phyloP scores from a whole-genome alignment of 2,888 invertebrate species.

The Xylocampa areola region DNA sequence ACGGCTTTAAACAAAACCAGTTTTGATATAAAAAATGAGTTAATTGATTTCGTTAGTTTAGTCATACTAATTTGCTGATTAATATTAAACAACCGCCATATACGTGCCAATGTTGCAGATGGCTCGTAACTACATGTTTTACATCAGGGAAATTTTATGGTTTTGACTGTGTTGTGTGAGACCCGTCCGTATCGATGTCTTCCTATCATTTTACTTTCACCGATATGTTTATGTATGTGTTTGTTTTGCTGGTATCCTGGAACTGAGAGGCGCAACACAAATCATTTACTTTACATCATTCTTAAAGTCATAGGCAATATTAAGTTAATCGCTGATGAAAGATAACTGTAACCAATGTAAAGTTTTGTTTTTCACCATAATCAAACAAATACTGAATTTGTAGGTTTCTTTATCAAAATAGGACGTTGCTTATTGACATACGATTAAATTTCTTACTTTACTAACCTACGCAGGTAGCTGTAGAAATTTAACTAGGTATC shows the following conservation, averaged over 20 bases:
- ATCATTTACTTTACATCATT: too few relatives aligned
- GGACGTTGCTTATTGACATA: too few relatives aligned
- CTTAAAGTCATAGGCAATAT: too few relatives aligned
- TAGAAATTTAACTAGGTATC: too few relatives aligned
- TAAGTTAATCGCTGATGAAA: too few relatives aligned
- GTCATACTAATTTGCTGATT: slow-evolving; percentile 85
- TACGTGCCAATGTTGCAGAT: slow-evolving; percentile 79
- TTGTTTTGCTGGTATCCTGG: slow-evolving; percentile 23
- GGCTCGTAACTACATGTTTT: slow-evolving; percentile 72
- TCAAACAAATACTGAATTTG: too few relatives aligned
- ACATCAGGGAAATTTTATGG: slow-evolving; percentile 75
- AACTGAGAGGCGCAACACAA: slow-evolving; percentile 19
- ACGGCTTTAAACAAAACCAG: slow-evolving; percentile 71
- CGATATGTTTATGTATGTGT: slow-evolving; percentile 20
- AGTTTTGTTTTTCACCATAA: too few relatives aligned
- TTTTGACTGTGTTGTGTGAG: slow-evolving; percentile 60
- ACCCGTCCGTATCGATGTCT: slow-evolving; percentile 24
- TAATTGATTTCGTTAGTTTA: slow-evolving; percentile 87
- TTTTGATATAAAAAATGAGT: slow-evolving; percentile 73
- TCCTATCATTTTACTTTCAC: slow-evolving; percentile 33
- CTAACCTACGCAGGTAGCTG: too few relatives aligned
- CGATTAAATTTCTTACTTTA: too few relatives aligned
- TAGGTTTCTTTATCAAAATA: too few relatives aligned
- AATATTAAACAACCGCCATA: slow-evolving; percentile 81
- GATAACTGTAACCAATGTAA: too few relatives aligned